Evolutionary conservation across 1,140 invertebrate genomes (phyloP).

Genomic region (Orussus abietinus): DNA sequence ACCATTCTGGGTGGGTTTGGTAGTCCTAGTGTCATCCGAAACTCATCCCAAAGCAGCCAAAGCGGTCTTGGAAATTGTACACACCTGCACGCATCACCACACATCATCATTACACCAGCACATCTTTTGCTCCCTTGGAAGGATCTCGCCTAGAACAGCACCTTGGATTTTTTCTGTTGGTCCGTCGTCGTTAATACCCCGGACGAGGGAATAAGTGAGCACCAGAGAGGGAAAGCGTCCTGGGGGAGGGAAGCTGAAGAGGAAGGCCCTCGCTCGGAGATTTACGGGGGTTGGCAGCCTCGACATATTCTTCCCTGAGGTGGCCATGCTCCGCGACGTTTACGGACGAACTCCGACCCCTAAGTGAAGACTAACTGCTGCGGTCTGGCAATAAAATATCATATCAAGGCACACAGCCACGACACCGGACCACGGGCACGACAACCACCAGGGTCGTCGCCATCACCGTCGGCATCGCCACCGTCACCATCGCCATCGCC

Average conservation of each 20-base stretch:
- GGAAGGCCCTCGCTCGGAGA: constrained; percentile 25
- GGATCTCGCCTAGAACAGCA: too few species aligned
- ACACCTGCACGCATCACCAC: too few species aligned
- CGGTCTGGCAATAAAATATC: constrained; percentile 39
- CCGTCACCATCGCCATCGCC: constrained; percentile 31
- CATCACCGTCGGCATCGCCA: too few species aligned
- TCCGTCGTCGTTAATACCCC: too few species aligned
- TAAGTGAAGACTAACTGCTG: constrained; percentile 44
- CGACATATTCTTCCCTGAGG: constrained; percentile 31
- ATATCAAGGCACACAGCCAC: constrained; percentile 34
- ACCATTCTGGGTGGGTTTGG: too few species aligned
- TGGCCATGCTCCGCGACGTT: constrained; percentile 25
- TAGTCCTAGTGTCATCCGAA: too few species aligned
- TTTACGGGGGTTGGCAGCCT: constrained; percentile 30
- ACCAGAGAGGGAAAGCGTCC: neutral
- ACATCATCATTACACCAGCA: constrained; percentile 1
- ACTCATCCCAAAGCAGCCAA: too few species aligned
- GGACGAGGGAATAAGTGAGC: too few species aligned
- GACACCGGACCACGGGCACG: too few species aligned
- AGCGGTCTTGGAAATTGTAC: too few species aligned
- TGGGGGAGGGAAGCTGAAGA: constrained; percentile 23
- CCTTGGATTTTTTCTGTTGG: too few species aligned
- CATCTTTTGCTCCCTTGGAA: constrained; percentile 4
- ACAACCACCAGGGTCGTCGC: too few species aligned
- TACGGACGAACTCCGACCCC: constrained; percentile 42